Evolutionary conservation across 2,797 vertebrate genomes (phyloP).

Genomic region (Silurus lanzhouensis): DNA sequence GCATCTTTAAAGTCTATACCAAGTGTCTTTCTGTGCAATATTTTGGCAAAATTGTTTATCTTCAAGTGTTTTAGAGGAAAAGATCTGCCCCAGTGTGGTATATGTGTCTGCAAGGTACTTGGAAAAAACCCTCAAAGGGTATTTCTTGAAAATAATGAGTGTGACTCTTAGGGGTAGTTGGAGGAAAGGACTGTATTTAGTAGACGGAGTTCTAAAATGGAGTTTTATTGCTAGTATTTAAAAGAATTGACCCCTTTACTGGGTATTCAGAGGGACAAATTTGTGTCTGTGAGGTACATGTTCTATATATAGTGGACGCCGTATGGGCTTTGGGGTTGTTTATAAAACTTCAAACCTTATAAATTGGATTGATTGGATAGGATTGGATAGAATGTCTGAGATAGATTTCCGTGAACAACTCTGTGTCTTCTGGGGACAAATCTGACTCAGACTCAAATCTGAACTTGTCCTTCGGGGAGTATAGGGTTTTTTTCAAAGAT

Average conservation of each 20-base stretch:
- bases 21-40: not conserved
- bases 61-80: not conserved
- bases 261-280: not conserved
- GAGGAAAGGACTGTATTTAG: not conserved
- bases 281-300: not conserved
- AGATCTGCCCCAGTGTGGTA: not conserved
- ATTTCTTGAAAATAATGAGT: not conserved
- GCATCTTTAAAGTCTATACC: not conserved
- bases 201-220: not conserved
- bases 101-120: not conserved
- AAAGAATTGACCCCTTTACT: not conserved
- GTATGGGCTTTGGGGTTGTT: not conserved
- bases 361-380: not conserved
- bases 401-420: not conserved
- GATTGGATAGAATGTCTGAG: not conserved
- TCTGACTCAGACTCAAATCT: not conserved
- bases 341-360: not conserved
- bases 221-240: not conserved
- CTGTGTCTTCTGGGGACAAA: not conserved
- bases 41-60: not conserved
- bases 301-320: not conserved
- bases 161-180: not conserved
- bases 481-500: not conserved
- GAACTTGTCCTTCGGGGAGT: not conserved
- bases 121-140: not conserved